Conservation (phyloP, 1,140 invertebrate species). For the Drosophila lini region DNA sequence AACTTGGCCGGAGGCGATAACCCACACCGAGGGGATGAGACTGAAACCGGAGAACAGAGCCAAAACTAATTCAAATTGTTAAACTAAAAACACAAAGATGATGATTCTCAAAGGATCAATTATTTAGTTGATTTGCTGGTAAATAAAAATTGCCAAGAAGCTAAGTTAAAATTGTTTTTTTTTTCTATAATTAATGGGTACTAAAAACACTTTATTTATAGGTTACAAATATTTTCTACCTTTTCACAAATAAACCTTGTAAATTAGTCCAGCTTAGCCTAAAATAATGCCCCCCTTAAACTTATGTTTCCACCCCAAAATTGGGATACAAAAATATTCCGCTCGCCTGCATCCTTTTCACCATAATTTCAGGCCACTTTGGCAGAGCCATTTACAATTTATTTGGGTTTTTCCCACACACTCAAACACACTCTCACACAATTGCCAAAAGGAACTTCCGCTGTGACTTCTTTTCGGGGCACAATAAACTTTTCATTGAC, state of each 20-base stretch:
- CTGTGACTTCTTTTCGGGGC: slow-evolving; percentile 27
- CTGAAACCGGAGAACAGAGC: background rate
- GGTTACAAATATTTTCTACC: background rate
- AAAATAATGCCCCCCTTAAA: background rate
- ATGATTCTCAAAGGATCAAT: too few relatives aligned
- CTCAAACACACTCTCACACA: slow-evolving; percentile 19
- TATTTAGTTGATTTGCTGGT: background rate
- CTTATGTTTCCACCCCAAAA: background rate
- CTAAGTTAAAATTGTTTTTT: background rate
- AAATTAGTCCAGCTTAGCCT: background rate
- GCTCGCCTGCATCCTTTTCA: background rate
- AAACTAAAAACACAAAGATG: background rate
- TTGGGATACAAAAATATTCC: background rate
- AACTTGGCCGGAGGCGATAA: slow-evolving; percentile 31
- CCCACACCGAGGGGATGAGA: background rate
- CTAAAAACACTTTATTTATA: background rate
- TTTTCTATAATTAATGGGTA: background rate
- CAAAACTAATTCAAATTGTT: background rate
- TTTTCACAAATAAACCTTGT: background rate
- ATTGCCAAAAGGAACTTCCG: slow-evolving; percentile 22
- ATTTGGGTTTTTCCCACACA: slow-evolving; percentile 28
- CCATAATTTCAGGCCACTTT: slow-evolving; percentile 12
- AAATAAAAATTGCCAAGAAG: slow-evolving; percentile 1
- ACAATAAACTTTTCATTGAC: slow-evolving; percentile 48
- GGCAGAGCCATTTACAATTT: slow-evolving; percentile 29